Percentiles rank a stretch among this genome's conserved stretches.
Conservation (phyloP, 2,888 invertebrate genomes). For the Serripes groenlandicus region DNA sequence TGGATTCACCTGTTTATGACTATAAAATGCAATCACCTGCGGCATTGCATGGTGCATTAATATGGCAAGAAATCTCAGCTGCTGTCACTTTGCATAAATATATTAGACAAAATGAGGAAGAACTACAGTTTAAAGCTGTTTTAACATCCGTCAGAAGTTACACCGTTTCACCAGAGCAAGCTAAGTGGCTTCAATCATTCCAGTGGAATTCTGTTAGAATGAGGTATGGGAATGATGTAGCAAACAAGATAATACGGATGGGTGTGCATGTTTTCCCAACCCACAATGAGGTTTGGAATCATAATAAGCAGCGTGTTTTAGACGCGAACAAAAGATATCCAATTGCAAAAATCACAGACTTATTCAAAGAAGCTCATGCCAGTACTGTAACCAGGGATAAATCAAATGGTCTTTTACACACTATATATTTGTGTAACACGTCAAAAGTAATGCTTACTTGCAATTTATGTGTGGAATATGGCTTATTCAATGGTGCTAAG, state of each 20-base stretch:
- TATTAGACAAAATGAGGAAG: conserved; percentile 41
- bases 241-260: conserved; percentile 2
- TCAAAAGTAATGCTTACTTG: conserved; percentile 58
- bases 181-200: conserved; percentile 58
- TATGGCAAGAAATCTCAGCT: conserved; percentile 49
- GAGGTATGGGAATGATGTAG: too few relatives aligned
- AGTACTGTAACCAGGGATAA: conserved; percentile 36
- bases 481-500: conserved; percentile 64
- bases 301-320: conserved; percentile 32
- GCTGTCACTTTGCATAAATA: conserved; percentile 38
- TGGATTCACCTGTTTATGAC: conserved; percentile 59
- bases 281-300: conserved; percentile 53
- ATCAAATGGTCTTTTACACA: conserved; percentile 9
- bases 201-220: conserved; percentile 44
- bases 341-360: conserved; percentile 49
- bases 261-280: conserved; percentile 60
- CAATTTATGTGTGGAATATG: conserved; percentile 61
- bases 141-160: conserved; percentile 44
- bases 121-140: conserved; percentile 33
- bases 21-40: conserved; percentile 29
- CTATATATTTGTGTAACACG: conserved; percentile 2
- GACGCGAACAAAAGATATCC: conserved; percentile 29
- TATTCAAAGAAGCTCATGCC: conserved; percentile 24
- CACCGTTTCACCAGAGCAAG: conserved; percentile 25
- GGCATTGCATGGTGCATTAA: conserved; percentile 50